Conservation (phyloP, 2,888 invertebrate species). For the Beris morrisii region DNA sequence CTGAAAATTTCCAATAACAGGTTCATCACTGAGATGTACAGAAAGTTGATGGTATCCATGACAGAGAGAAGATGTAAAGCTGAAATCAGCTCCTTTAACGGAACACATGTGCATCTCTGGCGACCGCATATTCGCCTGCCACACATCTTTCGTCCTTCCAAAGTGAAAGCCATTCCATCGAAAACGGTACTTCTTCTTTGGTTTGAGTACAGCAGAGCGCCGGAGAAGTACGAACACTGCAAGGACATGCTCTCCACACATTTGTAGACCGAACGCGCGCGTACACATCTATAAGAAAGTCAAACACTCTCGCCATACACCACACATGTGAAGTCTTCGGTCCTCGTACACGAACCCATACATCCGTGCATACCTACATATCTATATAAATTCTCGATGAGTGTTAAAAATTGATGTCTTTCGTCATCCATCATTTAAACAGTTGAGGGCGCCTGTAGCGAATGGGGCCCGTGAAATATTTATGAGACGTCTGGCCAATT, state of each 20-base stretch:
- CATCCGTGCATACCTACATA: slow-evolving; percentile 19
- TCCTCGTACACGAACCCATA: slow-evolving; percentile 11
- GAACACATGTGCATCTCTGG: slow-evolving; percentile 9
- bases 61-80: too few relatives aligned
- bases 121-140: slow-evolving; percentile 6
- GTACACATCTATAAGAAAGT: slow-evolving; percentile 18
- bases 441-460: slow-evolving; percentile 39
- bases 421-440: slow-evolving; percentile 43
- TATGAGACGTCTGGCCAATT: slow-evolving; percentile 47
- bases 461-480: slow-evolving; percentile 44
- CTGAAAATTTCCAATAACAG: too few relatives aligned
- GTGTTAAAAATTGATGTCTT: slow-evolving; percentile 42
- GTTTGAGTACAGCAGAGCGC: slow-evolving; percentile 1
- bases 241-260: slow-evolving; percentile 34
- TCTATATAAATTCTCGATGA: slow-evolving; percentile 39
- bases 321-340: slow-evolving; percentile 15
- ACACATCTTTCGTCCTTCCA: slow-evolving; percentile 22
- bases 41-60: too few relatives aligned
- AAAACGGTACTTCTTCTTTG: slow-evolving; percentile 19
- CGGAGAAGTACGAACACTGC: slow-evolving; percentile 17
- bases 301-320: slow-evolving; percentile 17
- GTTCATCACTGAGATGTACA: too few relatives aligned
- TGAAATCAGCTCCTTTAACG: neutral
- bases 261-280: slow-evolving; percentile 22
- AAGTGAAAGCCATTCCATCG: slow-evolving; percentile 21